phyloP scores from a whole-genome alignment of 2,888 invertebrate species.

The Andricus quercusramuli region DNA sequence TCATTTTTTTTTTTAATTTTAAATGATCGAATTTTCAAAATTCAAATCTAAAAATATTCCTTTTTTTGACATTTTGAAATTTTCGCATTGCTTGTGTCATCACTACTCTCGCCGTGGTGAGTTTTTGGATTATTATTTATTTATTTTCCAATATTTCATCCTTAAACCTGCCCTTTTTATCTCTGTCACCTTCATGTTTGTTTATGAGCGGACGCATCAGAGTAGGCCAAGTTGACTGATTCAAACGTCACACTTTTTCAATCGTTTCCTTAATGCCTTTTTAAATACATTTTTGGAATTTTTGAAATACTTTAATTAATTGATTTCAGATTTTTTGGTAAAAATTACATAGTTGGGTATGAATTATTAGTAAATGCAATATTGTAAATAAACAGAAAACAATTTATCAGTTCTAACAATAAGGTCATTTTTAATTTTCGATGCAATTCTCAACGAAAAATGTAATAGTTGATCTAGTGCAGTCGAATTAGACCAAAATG shows the following conservation, averaged over 20 bases:
- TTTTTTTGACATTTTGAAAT: too few species aligned
- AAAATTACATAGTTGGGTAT: not conserved
- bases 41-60: too few species aligned
- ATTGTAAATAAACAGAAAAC: constrained; percentile 1
- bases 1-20: too few species aligned
- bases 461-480: too few species aligned
- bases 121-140: constrained; percentile 73
- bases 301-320: not conserved
- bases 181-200: constrained; percentile 15
- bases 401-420: too few species aligned
- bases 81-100: constrained; percentile 93
- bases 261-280: not conserved
- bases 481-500: too few species aligned
- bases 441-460: too few species aligned
- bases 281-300: not conserved
- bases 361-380: not conserved
- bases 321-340: not conserved
- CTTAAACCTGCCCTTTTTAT: not conserved
- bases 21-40: too few species aligned
- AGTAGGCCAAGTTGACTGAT: constrained; percentile 15
- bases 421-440: too few species aligned
- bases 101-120: constrained; percentile 97
- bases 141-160: not conserved
- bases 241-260: constrained; percentile 13
- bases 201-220: constrained; percentile 41